Base-by-base conservation (phyloP, 2,113 vertebrate species). In the Poicephalus meyeri region DNA sequence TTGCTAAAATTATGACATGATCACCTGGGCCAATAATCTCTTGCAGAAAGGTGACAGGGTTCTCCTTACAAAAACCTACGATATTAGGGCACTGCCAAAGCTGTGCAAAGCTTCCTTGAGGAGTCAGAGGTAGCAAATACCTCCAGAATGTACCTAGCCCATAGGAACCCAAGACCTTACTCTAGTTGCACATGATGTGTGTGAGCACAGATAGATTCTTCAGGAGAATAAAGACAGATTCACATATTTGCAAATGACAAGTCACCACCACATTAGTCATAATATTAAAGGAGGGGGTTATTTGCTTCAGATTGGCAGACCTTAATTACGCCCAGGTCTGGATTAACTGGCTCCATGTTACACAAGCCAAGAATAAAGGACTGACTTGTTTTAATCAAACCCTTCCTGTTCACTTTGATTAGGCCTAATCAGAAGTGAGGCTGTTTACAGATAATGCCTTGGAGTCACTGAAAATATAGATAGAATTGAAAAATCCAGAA, bases 401-500 rank as follows among this genome's bases (percentile, higher is more conserved):
- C 14, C 52, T 95, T 92, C 69, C 73, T 76, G 70, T 69, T 95
- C 29, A 41, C 52, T 91, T 93, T 93, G 88, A 95, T 94, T 88
- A 92, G 77, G 24, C 31, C 80, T 91, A 89, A 94, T 87, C 80
- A 91, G 73, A 76, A 80, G 65, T 0, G 2, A 89, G 69, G 63
- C 61, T 91, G 37, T 87, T 91, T 93, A 89, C 29, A 89, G 73
- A 47, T 81, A 91, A 93, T 13, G 28, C 23, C 85, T 52, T 50
- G 25, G 11, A 94, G 70, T 55, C 73, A 76, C 13, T 16, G 13
- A 68, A 58, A 42, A 58, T 37, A 41, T 24, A 78, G 70, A 60
- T 8, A 61, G 39, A 39, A 31, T 37, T 44, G 35, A 63, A 5
- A 42, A 21, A 44, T 9, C 7, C 56, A 66, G 28, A 73, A 83